A percentile compares a stretch with the other conserved stretches of the same genome.
Conservation (phyloP, 2,888 invertebrate species). For the Oscheius myriophilus region DNA sequence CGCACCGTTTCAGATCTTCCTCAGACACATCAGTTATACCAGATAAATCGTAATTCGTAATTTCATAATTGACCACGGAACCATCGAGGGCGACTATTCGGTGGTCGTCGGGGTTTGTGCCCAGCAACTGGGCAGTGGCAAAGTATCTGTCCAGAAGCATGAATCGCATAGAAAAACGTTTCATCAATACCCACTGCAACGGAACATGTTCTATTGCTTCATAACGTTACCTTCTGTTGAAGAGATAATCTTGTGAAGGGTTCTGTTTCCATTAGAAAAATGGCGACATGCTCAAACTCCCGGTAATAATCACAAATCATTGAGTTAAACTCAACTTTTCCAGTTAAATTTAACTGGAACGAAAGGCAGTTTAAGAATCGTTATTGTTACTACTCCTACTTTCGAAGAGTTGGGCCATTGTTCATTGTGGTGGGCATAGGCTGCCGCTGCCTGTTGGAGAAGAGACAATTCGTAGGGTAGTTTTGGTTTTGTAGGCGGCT, state of each 20-base stretch:
- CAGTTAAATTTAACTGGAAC: not conserved
- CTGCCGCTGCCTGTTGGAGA: not conserved
- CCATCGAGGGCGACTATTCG: constrained; percentile 7
- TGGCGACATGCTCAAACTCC: not conserved
- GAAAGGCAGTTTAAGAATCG: too few species aligned
- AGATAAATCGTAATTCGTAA: constrained; percentile 6
- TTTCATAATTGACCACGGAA: not conserved
- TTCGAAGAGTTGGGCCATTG: constrained; percentile 10
- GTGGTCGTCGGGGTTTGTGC: not conserved
- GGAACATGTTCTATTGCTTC: not conserved
- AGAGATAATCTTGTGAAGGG: not conserved
- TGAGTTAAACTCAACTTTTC: constrained; percentile 1
- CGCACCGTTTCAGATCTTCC: constrained; percentile 5
- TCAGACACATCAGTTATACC: not conserved
- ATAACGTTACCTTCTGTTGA: constrained; percentile 9
- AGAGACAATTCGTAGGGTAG: too few species aligned
- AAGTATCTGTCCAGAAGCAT: not conserved
- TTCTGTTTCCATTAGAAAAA: not conserved
- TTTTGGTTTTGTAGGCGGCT: too few species aligned
- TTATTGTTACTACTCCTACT: constrained; percentile 5
- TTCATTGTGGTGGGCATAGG: constrained; percentile 2
- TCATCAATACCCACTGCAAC: not conserved
- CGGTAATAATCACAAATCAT: not conserved
- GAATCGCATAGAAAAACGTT: constrained; percentile 6
- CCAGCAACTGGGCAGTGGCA: not conserved